Evolutionary conservation across 1,140 invertebrate species (phyloP).

Genomic region (Portunus trituberculatus): DNA sequence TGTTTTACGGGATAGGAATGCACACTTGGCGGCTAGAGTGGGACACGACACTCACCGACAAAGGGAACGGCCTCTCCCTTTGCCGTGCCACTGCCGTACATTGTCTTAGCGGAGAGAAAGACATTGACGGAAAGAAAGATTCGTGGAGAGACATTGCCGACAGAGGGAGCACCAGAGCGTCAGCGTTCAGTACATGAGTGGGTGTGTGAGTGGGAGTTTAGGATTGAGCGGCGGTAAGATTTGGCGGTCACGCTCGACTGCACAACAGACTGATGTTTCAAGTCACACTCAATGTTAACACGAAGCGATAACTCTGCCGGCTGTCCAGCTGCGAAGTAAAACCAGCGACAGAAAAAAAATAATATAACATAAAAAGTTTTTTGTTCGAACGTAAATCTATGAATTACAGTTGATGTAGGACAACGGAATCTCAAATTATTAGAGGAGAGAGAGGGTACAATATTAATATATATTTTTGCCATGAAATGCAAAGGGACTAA

Average conservation of each 20-base stretch:
- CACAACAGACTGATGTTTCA: no score
- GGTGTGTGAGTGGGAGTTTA: not conserved
- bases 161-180: not conserved
- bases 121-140: not conserved
- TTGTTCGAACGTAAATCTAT: not conserved
- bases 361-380: not conserved
- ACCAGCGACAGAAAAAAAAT: no score
- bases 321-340: not conserved
- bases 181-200: not conserved
- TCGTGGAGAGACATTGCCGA: not conserved
- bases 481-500: conserved; percentile 13
- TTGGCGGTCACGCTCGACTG: not conserved
- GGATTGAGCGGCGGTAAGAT: not conserved
- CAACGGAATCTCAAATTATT: conserved; percentile 22
- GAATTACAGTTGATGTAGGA: not conserved
- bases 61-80: not conserved
- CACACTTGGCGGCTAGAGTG: not conserved
- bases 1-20: not conserved
- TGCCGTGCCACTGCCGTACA: not conserved
- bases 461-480: conserved; percentile 16
- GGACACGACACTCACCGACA: not conserved
- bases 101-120: not conserved
- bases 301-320: no score
- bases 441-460: not conserved
- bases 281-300: no score